Base-by-base conservation (phyloP, 2,797 vertebrate genomes). In the Mormyrus proboscirostris region DNA sequence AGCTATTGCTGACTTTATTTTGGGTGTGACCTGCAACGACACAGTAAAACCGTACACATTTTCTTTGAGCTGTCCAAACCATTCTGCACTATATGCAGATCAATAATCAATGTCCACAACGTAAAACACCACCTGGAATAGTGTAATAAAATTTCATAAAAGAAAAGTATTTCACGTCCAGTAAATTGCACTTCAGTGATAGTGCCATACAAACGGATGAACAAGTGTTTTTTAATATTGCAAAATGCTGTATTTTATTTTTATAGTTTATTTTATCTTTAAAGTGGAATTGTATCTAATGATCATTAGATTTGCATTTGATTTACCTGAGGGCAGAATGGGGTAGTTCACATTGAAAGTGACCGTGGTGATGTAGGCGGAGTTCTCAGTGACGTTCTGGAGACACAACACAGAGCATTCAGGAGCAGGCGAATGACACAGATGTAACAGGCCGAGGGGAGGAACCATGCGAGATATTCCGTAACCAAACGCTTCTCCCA, bases 321-420 rank as follows among this genome's bases (percentile, higher is more conserved):
- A 76, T 33, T 51, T 93, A 96, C 96, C 88, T 88, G 49, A 73
- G 25, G 41, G 16, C 7, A 0, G 38, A 0, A 95, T 91, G 19
- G 93, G 59, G 89, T 95, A 95, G 4, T 0, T 0, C 47, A 96
- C 41, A 0, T 0, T 0, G 59, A 95, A 93, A 22, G 90, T 57
- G 88, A 96, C 0, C 0, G 6, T 0, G 2, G 91, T 9, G 0
- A 95, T 93, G 25, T 89, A 96, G 83, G 91, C 93, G 0, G 0
- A 22, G 0, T 94, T 92, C 0, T 88, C 2, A 0, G 86, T 41
- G 3, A 2, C 4, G 57, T 90, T 94, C 96, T 96, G 91, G 91
- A 55, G 86, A 91, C 12, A 89, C 79, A 87, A 2, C 73, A 89
- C 49, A 47, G 38, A 25, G 1, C 87, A 73, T 85, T 82, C n/a